phyloP scores from a whole-genome alignment of 2,113 vertebrate genomes.

The Aix galericulata region DNA sequence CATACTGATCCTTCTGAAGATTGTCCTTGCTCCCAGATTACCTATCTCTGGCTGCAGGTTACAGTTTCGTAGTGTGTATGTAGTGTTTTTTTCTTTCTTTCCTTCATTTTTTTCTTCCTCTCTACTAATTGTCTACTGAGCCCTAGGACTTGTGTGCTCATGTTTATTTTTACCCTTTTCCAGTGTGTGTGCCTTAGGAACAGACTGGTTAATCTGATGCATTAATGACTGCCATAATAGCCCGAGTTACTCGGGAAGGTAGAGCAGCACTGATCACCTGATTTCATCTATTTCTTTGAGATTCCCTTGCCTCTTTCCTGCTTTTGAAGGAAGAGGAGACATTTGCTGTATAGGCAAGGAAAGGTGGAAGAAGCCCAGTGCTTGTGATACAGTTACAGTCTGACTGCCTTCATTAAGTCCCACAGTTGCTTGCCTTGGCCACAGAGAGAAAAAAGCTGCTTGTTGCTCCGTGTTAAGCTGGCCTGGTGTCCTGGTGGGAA shows the following conservation, averaged over 20 bases:
- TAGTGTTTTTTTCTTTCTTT: background rate
- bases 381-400: fast-evolving
- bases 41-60: background rate
- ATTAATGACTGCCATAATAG: background rate
- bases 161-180: background rate
- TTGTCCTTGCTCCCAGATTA: background rate
- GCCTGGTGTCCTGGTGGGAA: background rate
- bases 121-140: background rate
- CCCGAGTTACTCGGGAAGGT: background rate
- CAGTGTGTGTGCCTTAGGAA: background rate
- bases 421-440: background rate
- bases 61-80: background rate
- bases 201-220: background rate
- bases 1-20: background rate
- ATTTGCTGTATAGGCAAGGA: background rate
- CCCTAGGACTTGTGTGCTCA: background rate
- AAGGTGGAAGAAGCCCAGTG: background rate
- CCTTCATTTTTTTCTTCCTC: too few species aligned
- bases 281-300: background rate
- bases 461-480: background rate
- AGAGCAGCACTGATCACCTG: background rate
- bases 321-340: background rate
- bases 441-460: background rate
- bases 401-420: background rate
- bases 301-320: background rate